Conservation (phyloP, 2,797 vertebrate genomes). For the Epinephelus coioides region DNA sequence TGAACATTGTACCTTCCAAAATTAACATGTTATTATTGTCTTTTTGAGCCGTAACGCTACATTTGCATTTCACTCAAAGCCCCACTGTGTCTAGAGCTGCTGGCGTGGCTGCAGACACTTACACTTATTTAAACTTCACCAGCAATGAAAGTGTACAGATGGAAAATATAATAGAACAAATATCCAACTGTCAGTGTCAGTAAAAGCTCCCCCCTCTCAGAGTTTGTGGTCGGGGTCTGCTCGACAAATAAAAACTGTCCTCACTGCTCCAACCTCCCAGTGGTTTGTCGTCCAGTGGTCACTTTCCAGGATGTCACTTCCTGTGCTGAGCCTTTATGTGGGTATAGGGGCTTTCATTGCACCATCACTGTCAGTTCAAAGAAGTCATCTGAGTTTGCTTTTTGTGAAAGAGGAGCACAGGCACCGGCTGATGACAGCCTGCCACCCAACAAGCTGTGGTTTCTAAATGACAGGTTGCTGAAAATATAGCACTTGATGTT, state of each 20-base stretch:
- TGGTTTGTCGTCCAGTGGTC: constrained; percentile 30
- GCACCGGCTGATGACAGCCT: constrained; percentile 29
- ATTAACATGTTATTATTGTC: background rate
- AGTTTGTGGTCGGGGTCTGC: constrained; percentile 2
- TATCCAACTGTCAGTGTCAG: constrained; percentile 39
- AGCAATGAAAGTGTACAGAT: constrained; percentile 5
- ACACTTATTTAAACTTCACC: constrained; percentile 15
- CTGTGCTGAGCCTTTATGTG: constrained; percentile 41
- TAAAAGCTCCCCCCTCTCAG: constrained; percentile 28
- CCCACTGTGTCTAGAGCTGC: background rate
- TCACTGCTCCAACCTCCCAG: constrained; percentile 3
- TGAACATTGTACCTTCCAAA: background rate
- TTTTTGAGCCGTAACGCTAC: background rate
- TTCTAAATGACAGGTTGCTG: constrained; percentile 44
- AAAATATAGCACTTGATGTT: constrained; percentile 52
- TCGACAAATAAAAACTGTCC: constrained; percentile 33
- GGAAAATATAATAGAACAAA: constrained; percentile 55
- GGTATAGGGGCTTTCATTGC: constrained; percentile 12
- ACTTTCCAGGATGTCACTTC: constrained; percentile 56
- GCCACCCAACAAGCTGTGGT: constrained; percentile 42
- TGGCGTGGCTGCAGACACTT: background rate
- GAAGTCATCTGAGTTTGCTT: constrained; percentile 21
- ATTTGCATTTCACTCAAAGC: constrained; percentile 1
- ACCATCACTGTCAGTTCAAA: constrained; percentile 27
- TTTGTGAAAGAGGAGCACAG: constrained; percentile 24